Conservation (phyloP, 2,888 invertebrate species). For the Eilema depressum region DNA sequence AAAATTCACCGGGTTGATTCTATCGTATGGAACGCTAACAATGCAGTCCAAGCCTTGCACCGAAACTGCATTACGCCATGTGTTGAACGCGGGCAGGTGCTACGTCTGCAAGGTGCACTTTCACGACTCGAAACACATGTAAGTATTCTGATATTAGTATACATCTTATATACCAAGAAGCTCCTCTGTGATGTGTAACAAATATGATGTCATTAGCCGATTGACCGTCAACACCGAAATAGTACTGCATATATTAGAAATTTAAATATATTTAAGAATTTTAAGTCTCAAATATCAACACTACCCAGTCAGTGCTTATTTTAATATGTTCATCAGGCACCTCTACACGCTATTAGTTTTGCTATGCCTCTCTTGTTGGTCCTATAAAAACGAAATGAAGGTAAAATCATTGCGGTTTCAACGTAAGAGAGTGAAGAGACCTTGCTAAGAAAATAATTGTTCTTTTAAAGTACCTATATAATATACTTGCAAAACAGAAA, state of each 20-base stretch:
- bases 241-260: background rate
- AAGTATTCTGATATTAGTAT: conserved; percentile 63
- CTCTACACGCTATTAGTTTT: background rate
- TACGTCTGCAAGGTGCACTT: conserved; percentile 76
- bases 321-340: background rate
- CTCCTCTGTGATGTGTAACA: background rate
- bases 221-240: background rate
- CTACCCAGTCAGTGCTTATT: background rate
- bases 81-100: conserved; percentile 80
- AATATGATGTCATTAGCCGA: conserved; percentile 1
- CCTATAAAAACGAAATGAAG: background rate
- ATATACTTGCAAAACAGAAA: background rate
- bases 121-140: conserved; percentile 62
- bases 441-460: background rate
- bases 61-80: conserved; percentile 79
- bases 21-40: conserved; percentile 52
- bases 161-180: background rate
- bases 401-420: background rate
- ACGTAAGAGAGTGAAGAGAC: background rate
- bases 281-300: background rate
- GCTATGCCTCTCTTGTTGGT: background rate
- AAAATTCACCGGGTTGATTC: conserved; percentile 49
- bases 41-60: conserved; percentile 73
- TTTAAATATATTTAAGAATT: background rate
- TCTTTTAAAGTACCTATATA: background rate